These are phyloP conservation scores for Ophioninae sp. DNA, from an alignment of 2,888 invertebrate genomes.

Conservation along the genomic window DNA sequence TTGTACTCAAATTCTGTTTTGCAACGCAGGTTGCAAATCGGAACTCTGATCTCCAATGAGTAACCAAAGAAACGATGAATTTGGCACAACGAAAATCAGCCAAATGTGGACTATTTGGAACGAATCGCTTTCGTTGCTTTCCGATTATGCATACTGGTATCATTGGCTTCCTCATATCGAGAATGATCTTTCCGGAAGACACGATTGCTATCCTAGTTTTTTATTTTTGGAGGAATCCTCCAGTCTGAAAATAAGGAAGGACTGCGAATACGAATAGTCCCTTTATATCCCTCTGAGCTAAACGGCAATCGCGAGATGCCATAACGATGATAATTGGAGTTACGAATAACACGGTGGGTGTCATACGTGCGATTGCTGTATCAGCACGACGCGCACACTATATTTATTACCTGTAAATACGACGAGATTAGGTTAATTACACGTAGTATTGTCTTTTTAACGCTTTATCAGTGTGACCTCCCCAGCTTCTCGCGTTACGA, in stretches of 20 bases:
- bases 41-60: too few species aligned
- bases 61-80: too few species aligned
- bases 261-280: neutral
- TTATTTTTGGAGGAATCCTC: neutral
- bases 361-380: slow-evolving; percentile 66
- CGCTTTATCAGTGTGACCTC: slow-evolving; percentile 69
- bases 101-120: too few species aligned
- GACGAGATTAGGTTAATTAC: slow-evolving; percentile 69
- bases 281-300: slow-evolving; percentile 5
- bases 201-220: neutral
- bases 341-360: slow-evolving; percentile 63
- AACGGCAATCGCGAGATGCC: slow-evolving; percentile 68
- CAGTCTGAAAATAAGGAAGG: neutral
- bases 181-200: neutral
- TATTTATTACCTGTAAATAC: slow-evolving; percentile 80
- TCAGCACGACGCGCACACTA: slow-evolving; percentile 66
- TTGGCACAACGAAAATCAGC: too few species aligned
- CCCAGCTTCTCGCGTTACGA: slow-evolving; percentile 53
- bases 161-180: neutral
- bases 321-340: slow-evolving; percentile 62
- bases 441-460: slow-evolving; percentile 59
- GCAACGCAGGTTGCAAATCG: too few species aligned
- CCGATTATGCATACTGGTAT: neutral
- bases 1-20: too few species aligned
- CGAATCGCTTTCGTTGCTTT: neutral